A percentile compares a stretch with the other conserved stretches of the same genome.
phyloP scores from a whole-genome alignment of 2,888 invertebrate genomes.

The Napeogenes sylphis region DNA sequence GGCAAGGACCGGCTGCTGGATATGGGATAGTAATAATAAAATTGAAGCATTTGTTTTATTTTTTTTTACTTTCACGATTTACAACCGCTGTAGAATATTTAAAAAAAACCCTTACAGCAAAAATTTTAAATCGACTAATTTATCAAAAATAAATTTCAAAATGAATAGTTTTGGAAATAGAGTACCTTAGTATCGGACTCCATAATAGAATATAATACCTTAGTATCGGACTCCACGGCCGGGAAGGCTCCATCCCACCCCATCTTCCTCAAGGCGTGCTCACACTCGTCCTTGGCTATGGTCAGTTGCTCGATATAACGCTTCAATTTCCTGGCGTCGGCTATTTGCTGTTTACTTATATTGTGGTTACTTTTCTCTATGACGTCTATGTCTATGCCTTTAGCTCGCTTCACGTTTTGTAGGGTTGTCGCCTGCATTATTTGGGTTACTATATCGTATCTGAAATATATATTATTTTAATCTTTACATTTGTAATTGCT shows the following conservation, averaged over 20 bases:
- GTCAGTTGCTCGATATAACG: slow-evolving; percentile 90
- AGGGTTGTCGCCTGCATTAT: slow-evolving; percentile 96
- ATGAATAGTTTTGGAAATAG: too few relatives aligned
- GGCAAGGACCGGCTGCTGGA: too few relatives aligned
- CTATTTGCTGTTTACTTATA: slow-evolving; percentile 85
- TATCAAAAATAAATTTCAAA: too few relatives aligned
- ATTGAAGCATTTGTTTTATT: too few relatives aligned
- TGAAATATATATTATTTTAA: slow-evolving; percentile 41
- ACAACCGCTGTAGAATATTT: too few relatives aligned
- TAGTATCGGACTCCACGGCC: slow-evolving; percentile 68
- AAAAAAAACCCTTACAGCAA: too few relatives aligned
- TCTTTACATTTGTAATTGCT: too few relatives aligned
- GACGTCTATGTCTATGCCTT: slow-evolving; percentile 84
- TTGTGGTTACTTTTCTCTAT: slow-evolving; percentile 75
- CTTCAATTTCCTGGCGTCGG: slow-evolving; percentile 88
- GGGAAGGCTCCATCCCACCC: slow-evolving; percentile 88
- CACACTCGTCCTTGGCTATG: slow-evolving; percentile 88
- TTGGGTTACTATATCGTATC: slow-evolving; percentile 92
- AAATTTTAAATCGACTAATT: too few relatives aligned
- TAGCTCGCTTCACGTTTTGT: slow-evolving; percentile 91
- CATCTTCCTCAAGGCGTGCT: slow-evolving; percentile 83
- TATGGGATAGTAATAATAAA: too few relatives aligned
- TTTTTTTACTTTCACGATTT: too few relatives aligned
- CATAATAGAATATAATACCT: slow-evolving; percentile 43
- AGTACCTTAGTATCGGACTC: too few relatives aligned